Base-by-base conservation (phyloP, 1,140 invertebrate genomes). In the Andricus grossulariae region DNA sequence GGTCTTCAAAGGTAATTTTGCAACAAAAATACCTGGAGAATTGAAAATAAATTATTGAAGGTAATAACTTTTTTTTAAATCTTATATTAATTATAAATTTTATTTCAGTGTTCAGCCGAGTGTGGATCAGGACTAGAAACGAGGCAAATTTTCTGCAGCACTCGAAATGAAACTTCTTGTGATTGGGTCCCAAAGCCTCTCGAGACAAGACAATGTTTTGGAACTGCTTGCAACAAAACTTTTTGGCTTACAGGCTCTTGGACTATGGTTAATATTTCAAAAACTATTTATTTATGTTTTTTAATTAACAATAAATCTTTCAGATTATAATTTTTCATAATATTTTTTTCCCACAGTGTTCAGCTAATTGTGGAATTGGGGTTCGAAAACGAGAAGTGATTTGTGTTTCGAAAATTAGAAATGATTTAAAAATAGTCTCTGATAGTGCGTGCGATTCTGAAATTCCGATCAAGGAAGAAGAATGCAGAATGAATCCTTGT, bases 181-280 rank as follows among this genome's bases (percentile, higher is more conserved):
- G 91, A 93, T 82, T 81, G 86, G 11, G 86, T 86, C 51, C 87
- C 87, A 13, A 93, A 93, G 79, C 95, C 95, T 2, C 90, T 93
- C 73, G 92, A 90, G 7, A 91, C 92, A 16, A 89, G 94, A 79
- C 91, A 92, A 12, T 96, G 95, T 78, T 92, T 92, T 78, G 93
- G 92, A 73, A 93, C 78, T 45, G 84, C 54, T n/a, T 89, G 92
- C 49, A 95, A 95, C 82, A 91, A 92, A 32, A 93, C 93, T 0
- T 92, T 94, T 78, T 96, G 95, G 95, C 95, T 94, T 81, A 88
- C 92, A 32, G 94, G 95, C n/a, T 92, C 94, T 19, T 96, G 95
- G 95, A 90, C 92, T 13, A 7, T 2, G 32, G 60, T 66, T 16
- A 45, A 16, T 32, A 39, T 66, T 66, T 87, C 93, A 82, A 79